phyloP scores from a whole-genome alignment of 2,888 invertebrate genomes.

The Oasisia sp. region DNA sequence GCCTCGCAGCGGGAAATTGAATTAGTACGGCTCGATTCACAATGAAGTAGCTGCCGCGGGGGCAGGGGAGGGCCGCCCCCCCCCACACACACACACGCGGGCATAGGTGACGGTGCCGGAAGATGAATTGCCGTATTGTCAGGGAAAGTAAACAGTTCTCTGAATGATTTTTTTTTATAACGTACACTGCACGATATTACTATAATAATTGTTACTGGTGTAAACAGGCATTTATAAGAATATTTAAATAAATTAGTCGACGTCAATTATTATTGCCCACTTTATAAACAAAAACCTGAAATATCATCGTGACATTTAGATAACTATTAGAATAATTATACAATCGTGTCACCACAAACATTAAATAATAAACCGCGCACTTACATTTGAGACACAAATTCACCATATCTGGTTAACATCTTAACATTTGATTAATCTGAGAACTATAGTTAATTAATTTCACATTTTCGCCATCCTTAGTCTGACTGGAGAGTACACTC shows the following conservation, averaged over 20 bases:
- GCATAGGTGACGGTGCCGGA: background rate
- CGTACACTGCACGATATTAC: background rate
- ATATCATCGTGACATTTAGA: background rate
- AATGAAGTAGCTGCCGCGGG: background rate
- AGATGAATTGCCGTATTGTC: background rate
- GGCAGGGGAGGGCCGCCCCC: background rate
- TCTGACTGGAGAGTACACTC: too few species aligned
- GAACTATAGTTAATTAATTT: background rate
- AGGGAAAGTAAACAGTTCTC: background rate
- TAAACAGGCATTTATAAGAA: background rate
- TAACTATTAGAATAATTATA: too few species aligned
- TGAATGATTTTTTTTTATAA: background rate
- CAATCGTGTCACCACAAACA: too few species aligned
- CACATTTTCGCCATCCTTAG: background rate
- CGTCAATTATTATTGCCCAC: background rate
- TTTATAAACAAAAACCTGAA: background rate
- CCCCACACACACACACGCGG: background rate
- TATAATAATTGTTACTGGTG: background rate
- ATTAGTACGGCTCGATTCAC: background rate
- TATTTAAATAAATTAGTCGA: background rate
- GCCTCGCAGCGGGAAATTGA: constrained; percentile 17
- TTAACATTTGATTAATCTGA: too few species aligned
- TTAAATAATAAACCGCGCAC: too few species aligned
- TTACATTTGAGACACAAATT: too few species aligned
- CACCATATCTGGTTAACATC: too few species aligned